Evolutionary conservation across 92 coral and sea anemone species (phyloP).

Genomic region (Porites divaricata): DNA sequence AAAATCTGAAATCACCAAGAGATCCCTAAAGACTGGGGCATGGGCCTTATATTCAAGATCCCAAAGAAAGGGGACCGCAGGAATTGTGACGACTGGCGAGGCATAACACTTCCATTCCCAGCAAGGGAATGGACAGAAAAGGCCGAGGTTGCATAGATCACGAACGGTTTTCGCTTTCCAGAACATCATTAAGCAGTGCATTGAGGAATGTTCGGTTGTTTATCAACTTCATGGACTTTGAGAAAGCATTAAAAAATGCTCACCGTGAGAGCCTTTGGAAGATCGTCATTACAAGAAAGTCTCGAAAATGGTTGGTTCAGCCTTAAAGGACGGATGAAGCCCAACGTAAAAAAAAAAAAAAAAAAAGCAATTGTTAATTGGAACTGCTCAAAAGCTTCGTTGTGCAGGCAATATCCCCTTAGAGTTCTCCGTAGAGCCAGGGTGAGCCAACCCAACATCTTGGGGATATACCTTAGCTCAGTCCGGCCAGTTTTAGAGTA

Average conservation of each 20-base stretch:
- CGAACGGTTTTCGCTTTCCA: background rate
- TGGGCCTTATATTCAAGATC: conserved; percentile 7
- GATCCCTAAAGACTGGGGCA: conserved; percentile 12
- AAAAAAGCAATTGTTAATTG: too few species aligned
- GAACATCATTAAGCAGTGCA: background rate
- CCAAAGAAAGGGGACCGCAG: background rate
- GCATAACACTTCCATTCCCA: conserved; percentile 6
- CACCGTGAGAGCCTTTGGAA: background rate
- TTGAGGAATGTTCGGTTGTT: background rate
- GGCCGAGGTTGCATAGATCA: background rate
- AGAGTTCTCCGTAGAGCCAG: too few species aligned
- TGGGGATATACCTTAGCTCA: too few species aligned
- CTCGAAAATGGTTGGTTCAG: too few species aligned
- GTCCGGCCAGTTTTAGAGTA: too few species aligned
- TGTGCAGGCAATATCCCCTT: too few species aligned
- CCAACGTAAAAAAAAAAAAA: too few species aligned
- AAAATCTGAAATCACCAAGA: background rate
- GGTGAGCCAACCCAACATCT: too few species aligned
- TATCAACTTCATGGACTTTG: background rate
- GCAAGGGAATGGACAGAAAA: background rate
- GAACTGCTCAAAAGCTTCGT: too few species aligned
- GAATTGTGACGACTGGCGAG: conserved; percentile 21
- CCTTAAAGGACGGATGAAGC: too few species aligned
- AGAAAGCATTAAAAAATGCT: background rate
- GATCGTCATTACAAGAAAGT: too few species aligned